Base-by-base conservation (phyloP, 1,140 invertebrate genomes). In the Drosophila trapezifrons region DNA sequence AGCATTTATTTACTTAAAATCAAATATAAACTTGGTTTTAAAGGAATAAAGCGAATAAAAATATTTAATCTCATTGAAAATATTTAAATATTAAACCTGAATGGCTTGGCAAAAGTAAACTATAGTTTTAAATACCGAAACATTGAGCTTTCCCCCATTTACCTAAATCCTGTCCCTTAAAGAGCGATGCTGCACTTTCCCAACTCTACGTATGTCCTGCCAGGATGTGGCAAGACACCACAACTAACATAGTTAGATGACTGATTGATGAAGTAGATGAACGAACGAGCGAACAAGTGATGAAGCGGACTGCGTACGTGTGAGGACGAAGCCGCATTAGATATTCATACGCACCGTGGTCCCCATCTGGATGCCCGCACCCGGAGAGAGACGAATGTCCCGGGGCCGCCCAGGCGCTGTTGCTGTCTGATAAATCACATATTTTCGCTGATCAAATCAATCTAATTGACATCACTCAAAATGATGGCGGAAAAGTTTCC, bases 401-500 rank as follows among this genome's bases (percentile, higher is more conserved):
- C 49, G 63, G 85, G 60, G 63, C 80, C 84, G 80, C 84, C 84
- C 80, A 78, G 73, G 67, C 69, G 62, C 70, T 89, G 84, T 89
- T 83, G 58, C 63, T 67, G 80, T 80, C 90, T 91, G 90, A 91
- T 91, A 91, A 91, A 91, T 91, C 90, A 91, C 90, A 91, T 84
- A 91, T 91, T 91, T 91, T 91, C 86, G 85, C 90, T 91, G 90
- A 91, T 91, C 90, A 91, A 91, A 91, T 91, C 90, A 91, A 91
- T 91, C 90, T 91, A 91, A 91, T 91, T 91, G 90, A 91, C 90
- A 91, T 91, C 86, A 91, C 85, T 90, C 90, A 91, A 91, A 91
- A 90, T 91, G 90, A 87, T 91, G 90, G 85, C 86, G 81, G 78
- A 90, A 91, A 91, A 90, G 73, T 91, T 86, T 87, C 71, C 80